Conservation (phyloP, 2,797 vertebrate genomes). For the Muraenolepis orangiensis region DNA sequence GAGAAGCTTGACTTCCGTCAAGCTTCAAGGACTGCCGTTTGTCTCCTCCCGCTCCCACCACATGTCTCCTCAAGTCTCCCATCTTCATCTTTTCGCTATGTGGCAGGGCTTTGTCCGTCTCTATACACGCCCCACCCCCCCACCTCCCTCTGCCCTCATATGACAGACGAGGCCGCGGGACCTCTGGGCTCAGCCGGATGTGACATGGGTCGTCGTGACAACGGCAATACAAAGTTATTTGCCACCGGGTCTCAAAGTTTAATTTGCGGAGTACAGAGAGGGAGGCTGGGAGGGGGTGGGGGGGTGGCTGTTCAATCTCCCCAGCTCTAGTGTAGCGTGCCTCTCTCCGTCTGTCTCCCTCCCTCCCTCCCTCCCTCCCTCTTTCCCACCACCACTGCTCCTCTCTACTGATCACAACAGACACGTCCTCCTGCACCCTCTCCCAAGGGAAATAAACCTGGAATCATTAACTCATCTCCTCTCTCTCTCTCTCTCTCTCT, state of each 20-base stretch:
- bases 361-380: background rate
- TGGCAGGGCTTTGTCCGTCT: no score
- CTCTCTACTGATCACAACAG: conserved; percentile 61
- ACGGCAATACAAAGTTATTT: conserved; percentile 40
- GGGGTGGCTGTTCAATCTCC: conserved; percentile 44
- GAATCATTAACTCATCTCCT: conserved; percentile 69
- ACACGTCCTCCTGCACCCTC: conserved; percentile 61
- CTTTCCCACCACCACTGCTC: conserved; percentile 17
- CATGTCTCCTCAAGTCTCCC: no score
- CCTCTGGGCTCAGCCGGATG: background rate
- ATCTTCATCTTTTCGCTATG: no score
- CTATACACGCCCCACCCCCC: background rate
- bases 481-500: conserved; percentile 41
- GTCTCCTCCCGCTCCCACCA: no score
- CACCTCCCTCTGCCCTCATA: no score
- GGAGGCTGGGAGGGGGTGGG: background rate
- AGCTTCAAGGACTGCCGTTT: background rate
- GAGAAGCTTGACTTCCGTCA: background rate
- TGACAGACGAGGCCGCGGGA: background rate
- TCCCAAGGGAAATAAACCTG: conserved; percentile 64
- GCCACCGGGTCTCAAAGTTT: conserved; percentile 41
- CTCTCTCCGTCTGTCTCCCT: conserved; percentile 14
- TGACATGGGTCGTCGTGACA: conserved; percentile 31
- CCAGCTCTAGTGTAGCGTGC: conserved; percentile 25
- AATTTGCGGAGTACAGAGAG: conserved; percentile 30